phyloP scores from a whole-genome alignment of 2,113 vertebrate species.

The Dipodomys stephensi region DNA sequence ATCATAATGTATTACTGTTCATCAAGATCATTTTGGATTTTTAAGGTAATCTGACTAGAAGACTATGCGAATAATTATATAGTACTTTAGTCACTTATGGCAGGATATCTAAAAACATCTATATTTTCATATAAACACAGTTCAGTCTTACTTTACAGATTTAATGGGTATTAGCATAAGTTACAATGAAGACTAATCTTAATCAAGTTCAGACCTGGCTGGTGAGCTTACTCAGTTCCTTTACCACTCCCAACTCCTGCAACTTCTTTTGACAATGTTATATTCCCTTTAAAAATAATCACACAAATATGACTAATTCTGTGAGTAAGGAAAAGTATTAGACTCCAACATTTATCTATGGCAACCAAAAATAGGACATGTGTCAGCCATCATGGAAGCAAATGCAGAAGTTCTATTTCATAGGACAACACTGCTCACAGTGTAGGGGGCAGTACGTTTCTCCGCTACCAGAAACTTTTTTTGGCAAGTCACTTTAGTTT shows the following conservation, averaged over 20 bases:
- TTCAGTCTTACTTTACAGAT: slow-evolving; percentile 70
- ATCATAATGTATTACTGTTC: slow-evolving; percentile 72
- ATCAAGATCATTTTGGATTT: slow-evolving; percentile 70
- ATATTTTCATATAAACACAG: slow-evolving; percentile 71
- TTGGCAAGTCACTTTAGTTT: not conserved
- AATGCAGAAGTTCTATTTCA: not conserved
- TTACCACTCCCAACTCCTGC: not conserved
- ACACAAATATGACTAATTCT: not conserved
- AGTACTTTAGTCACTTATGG: slow-evolving; percentile 57
- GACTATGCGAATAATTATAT: slow-evolving; percentile 73
- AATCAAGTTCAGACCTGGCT: slow-evolving; percentile 73
- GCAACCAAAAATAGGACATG: not conserved
- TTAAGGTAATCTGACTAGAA: slow-evolving; percentile 75
- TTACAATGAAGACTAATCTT: slow-evolving; percentile 65
- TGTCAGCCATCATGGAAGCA: not conserved
- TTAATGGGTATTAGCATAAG: slow-evolving; percentile 69
- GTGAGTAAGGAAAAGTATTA: not conserved
- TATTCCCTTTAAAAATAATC: slow-evolving; percentile 33
- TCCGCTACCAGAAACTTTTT: not conserved
- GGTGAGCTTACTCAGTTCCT: slow-evolving; percentile 42
- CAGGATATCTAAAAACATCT: slow-evolving; percentile 52
- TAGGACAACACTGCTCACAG: not conserved
- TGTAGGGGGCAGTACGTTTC: not conserved
- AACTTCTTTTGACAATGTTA: not conserved
- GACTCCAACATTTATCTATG: not conserved